Conservation (phyloP, 2,113 vertebrate genomes). For the Globicephala melas region DNA sequence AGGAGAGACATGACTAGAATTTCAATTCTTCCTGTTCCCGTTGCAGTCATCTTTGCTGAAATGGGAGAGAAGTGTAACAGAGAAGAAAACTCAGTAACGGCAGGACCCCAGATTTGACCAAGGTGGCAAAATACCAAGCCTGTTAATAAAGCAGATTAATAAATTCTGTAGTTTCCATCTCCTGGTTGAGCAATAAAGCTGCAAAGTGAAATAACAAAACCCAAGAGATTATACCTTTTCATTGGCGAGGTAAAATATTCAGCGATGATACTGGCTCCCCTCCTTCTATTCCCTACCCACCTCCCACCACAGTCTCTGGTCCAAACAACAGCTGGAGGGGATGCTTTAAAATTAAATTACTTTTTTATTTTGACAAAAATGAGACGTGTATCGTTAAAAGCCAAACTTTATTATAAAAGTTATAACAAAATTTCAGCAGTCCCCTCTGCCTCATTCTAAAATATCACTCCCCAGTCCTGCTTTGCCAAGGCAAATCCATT, state of each 20-base stretch:
- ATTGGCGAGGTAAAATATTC: neutral
- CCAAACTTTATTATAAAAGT: neutral
- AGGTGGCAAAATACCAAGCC: neutral
- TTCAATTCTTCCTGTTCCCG: neutral
- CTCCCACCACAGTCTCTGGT: neutral
- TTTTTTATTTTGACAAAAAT: neutral
- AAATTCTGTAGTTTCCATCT: neutral
- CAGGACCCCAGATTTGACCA: neutral
- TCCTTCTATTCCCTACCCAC: neutral
- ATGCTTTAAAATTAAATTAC: neutral
- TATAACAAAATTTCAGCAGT: neutral
- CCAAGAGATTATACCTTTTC: neutral
- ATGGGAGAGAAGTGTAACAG: neutral
- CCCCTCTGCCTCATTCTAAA: neutral
- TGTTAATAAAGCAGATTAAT: neutral
- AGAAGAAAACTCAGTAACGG: neutral
- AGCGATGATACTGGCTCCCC: neutral
- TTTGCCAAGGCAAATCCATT: neutral
- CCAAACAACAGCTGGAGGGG: neutral
- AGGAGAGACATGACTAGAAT: slow-evolving; percentile 71
- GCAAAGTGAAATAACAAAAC: neutral
- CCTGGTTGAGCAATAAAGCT: neutral
- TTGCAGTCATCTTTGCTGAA: neutral
- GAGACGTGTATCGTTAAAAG: neutral
- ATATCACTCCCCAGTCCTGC: no score